phyloP scores from a whole-genome alignment of 2,113 vertebrate genomes.

The Nettapus auritus region DNA sequence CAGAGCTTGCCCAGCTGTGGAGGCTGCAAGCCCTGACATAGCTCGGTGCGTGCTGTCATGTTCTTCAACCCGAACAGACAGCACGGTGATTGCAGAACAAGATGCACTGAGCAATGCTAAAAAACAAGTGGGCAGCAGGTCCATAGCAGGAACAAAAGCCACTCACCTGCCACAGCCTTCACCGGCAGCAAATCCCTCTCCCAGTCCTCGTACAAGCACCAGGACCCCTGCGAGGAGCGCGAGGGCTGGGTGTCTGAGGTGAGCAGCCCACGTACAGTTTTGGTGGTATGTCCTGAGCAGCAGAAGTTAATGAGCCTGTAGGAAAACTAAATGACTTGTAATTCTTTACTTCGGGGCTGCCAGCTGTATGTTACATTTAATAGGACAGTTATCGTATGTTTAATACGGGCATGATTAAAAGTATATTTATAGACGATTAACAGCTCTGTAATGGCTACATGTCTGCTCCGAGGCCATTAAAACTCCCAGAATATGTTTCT shows the following conservation, averaged over 20 bases:
- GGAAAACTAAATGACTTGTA: not conserved
- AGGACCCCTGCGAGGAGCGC: not conserved
- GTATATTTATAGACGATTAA: constrained; percentile 73
- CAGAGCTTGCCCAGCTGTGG: not conserved
- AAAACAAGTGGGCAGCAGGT: not conserved
- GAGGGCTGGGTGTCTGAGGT: not conserved
- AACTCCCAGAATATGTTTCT: constrained; percentile 53
- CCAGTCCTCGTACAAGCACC: not conserved
- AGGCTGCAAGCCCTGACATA: accelerated
- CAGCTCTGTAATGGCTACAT: constrained; percentile 46
- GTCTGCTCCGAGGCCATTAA: constrained; percentile 43
- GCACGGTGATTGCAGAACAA: accelerated
- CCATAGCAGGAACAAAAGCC: accelerated
- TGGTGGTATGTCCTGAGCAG: not conserved
- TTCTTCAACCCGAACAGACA: not conserved
- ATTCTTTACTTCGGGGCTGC: not conserved
- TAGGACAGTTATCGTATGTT: constrained; percentile 49
- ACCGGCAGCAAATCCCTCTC: not conserved
- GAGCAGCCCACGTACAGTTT: not conserved
- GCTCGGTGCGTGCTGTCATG: accelerated
- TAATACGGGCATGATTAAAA: constrained; percentile 69
- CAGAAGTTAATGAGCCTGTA: constrained; percentile 45
- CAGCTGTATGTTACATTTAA: constrained; percentile 30
- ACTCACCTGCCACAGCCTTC: not conserved
- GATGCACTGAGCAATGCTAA: accelerated